A percentile compares a stretch with the other conserved stretches of the same genome.
These are phyloP conservation scores for Myiagra hebetior DNA, from an alignment of 2,113 vertebrate genomes.

Conservation along the genomic window DNA sequence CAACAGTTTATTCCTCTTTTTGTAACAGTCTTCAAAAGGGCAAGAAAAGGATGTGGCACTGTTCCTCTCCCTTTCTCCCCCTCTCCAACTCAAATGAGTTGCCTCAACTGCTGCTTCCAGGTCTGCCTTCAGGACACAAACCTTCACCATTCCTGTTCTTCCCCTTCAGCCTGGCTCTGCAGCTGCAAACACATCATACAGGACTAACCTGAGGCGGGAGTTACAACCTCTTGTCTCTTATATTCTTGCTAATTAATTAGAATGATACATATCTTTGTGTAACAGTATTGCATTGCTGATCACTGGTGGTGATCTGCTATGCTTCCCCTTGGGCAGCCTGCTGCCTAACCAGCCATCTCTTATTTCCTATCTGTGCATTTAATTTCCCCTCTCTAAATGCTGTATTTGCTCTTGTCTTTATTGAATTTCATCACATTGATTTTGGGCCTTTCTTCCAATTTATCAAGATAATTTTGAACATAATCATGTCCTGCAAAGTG, in stretches of 20 bases:
- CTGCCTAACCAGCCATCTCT: background rate
- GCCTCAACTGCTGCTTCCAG: background rate
- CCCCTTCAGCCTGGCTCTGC: background rate
- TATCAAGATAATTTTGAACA: slow-evolving; percentile 30
- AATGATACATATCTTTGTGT: background rate
- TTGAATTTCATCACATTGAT: slow-evolving; percentile 37
- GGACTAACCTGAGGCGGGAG: background rate
- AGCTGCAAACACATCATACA: background rate
- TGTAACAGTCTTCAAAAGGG: background rate
- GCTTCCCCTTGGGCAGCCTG: background rate
- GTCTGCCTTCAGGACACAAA: background rate
- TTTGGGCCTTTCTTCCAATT: background rate
- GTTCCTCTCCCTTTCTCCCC: background rate
- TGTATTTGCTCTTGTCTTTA: background rate
- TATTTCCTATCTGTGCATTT: background rate
- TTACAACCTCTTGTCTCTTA: background rate
- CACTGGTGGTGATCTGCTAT: background rate
- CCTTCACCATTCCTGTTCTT: background rate
- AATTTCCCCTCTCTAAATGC: background rate
- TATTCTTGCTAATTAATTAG: background rate
- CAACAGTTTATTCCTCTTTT: background rate
- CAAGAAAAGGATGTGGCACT: background rate
- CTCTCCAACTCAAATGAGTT: background rate
- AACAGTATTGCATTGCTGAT: background rate
- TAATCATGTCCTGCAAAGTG: background rate